Evolutionary conservation across 2,113 vertebrate genomes (phyloP), one percentile per base, ranked within the genome.

Genomic region (Sinocyclocheilus maitianheensis): DNA sequence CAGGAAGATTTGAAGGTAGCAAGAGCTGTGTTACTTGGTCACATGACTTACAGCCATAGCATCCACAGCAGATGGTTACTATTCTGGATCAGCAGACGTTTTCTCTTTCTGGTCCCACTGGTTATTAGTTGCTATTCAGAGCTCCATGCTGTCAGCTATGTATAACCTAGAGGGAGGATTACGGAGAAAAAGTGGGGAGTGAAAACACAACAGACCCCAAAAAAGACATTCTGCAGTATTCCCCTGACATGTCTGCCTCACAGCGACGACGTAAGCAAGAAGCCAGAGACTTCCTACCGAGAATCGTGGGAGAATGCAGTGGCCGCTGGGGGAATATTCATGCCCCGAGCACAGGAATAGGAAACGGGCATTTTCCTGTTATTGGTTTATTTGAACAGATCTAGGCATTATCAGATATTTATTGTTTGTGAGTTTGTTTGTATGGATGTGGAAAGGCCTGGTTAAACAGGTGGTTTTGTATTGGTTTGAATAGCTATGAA

Each of bases 261-360:
- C 77, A 76, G 85, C 65, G 78, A 83, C 65, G 74, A 63, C 58
- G 67, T 65, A 69, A 80, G 79, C 76, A 87, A 72, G 83, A 65
- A 78, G 87, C 76, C 80, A 86, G 88, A 65, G n/a, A 85, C 85
- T 87, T 89, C 89, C 90, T 86, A 88, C 46, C 46, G 63, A 40
- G 83, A 89, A 87, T 76, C 77, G 90, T 88, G 90, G 88, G 85
- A 88, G 87, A 88, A 86, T 26, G 72, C 82, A 20, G 63, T 9
- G 40, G n/a, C 53, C 30, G 72, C 81, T 6, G 69, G 67, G 76
- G 84, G 75, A 89, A 91, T 82, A 86, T 87, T 77, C 80, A 81
- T 82, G 84, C 65, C 81, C 65, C 55, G 82, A 88, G 77, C 74
- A 77, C 82, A 86, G 82, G 86, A 86, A 86, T 37, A 82, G 74